Evolutionary conservation across 2,888 invertebrate genomes (phyloP), one percentile per base, ranked within the genome.

Genomic region (Drosophila pseudotakahashii): DNA sequence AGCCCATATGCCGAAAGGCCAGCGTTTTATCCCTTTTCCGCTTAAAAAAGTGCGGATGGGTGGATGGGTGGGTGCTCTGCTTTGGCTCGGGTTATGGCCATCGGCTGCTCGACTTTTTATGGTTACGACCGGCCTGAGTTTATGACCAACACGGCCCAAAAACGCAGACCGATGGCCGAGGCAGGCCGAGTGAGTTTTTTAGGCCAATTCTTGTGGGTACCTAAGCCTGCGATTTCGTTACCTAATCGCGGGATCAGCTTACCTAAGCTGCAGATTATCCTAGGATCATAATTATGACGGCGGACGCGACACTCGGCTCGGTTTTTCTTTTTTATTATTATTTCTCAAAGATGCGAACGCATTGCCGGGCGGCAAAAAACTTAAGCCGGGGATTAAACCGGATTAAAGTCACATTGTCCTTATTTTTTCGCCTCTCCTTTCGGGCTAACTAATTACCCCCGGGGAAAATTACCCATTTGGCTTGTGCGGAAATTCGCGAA

Each of bases 341-440:
- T 41, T 32, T 42, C 23, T 34, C 54, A 48, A 58, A 30, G 57
- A 19, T 53, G 57, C 48, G 52, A 48, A 19, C 60, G 36, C 61
- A 41, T 51, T 52, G 71, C 55, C 42, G 54, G 66, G 70, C 53
- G 73, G 75, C 80, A 88, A 89, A 89, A 89, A 89, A 89, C 89
- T 79, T 83, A 89, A 89, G 80, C 87, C 87, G 74, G 76, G 81
- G 78, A 85, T 83, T 85, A 88, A 85, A 86, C 81, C 86, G 83
- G 82, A 82, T 85, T 84, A 86, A 88, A 86, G 75, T 88, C 83
- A 77, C 80, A 82, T 85, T 87, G 81, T 81, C 77, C 78, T 79
- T 67, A 81, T 77, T 83, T 83, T 52, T 63, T 60, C 68, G 61
- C 70, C 66, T 72, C 76, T 83, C 68, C 79, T 51, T 85, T 87